Conservation (phyloP, 2,888 invertebrate species). For the Apamea monoglypha region DNA sequence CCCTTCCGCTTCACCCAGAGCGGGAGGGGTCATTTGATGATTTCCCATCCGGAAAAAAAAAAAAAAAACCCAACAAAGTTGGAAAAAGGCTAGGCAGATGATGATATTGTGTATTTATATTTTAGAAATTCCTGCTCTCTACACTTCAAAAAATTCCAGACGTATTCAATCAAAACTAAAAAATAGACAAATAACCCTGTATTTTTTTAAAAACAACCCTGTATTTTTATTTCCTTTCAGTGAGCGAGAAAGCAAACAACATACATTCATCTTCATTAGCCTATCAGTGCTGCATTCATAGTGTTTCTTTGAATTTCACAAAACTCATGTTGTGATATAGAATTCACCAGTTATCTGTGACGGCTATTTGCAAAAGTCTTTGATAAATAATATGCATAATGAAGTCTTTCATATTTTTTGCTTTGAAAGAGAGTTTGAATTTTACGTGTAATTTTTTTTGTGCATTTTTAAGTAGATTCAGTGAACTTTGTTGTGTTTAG, state of each 20-base stretch:
- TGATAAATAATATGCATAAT: constrained; percentile 22
- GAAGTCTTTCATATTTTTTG: constrained; percentile 9
- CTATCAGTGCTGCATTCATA: constrained; percentile 33
- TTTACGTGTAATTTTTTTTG: not conserved
- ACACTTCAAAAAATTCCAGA: not conserved
- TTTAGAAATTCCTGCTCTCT: not conserved
- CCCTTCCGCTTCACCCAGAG: too few relatives aligned
- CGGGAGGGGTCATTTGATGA: too few relatives aligned
- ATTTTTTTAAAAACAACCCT: not conserved
- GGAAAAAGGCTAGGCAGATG: too few relatives aligned
- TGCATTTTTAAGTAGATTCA: not conserved
- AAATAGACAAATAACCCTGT: not conserved
- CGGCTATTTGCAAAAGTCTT: constrained; percentile 20
- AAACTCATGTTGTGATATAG: constrained; percentile 13
- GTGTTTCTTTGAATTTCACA: constrained; percentile 34
- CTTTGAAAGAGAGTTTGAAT: constrained; percentile 5
- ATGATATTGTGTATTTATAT: too few relatives aligned
- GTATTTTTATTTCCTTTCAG: constrained; percentile 16
- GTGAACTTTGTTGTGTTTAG: not conserved
- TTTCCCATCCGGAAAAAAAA: too few relatives aligned
- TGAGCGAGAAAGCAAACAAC: constrained; percentile 12
- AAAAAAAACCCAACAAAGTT: too few relatives aligned
- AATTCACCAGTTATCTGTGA: constrained; percentile 30
- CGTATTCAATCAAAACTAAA: not conserved
- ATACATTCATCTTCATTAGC: constrained; percentile 47